phyloP scores from a whole-genome alignment of 2,113 vertebrate species.

The Bufo gargarizans region DNA sequence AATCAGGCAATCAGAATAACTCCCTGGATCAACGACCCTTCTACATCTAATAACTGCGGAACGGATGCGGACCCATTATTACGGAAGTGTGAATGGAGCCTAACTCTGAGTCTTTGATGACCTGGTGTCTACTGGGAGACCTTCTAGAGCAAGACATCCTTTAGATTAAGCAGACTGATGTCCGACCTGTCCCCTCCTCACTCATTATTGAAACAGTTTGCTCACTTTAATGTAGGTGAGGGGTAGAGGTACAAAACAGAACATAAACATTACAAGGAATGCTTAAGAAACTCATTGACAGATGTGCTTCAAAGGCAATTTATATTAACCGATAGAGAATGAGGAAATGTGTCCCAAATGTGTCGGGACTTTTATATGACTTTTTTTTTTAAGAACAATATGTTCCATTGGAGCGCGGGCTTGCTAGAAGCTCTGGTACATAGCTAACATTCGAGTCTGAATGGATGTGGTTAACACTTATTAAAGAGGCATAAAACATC shows the following conservation, averaged over 20 bases:
- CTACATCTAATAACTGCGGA: neutral
- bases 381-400: constrained; percentile 33
- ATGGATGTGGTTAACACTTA: constrained; percentile 31
- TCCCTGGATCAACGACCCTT: no score
- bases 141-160: neutral
- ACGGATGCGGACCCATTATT: no score
- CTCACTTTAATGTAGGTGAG: constrained; percentile 42
- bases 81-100: no score
- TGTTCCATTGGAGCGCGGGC: neutral
- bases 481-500: neutral
- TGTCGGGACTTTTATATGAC: constrained; percentile 10
- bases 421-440: neutral
- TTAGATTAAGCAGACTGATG: constrained; percentile 36
- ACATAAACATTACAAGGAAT: constrained; percentile 34
- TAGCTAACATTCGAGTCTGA: neutral
- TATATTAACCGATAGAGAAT: constrained; percentile 29
- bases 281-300: constrained; percentile 14
- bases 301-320: constrained; percentile 43
- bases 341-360: constrained; percentile 47
- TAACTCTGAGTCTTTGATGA: constrained; percentile 17
- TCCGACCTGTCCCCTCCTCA: constrained; percentile 4
- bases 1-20: no score
- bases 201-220: constrained; percentile 14
- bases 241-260: neutral
- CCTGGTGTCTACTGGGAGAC: neutral